phyloP scores from a whole-genome alignment of 2,797 vertebrate species.

The Astyanax mexicanus region DNA sequence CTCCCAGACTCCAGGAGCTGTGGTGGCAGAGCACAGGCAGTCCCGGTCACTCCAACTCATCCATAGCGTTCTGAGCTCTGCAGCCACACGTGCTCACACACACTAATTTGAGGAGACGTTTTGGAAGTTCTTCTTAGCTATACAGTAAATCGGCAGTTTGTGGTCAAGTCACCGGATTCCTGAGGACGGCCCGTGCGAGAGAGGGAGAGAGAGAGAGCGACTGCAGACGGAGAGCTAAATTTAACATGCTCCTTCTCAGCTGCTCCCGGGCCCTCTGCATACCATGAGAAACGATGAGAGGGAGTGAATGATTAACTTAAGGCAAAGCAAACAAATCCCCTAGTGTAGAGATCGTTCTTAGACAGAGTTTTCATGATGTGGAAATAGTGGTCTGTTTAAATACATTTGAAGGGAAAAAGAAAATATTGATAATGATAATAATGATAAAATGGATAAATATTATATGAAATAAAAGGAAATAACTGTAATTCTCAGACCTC shows the following conservation, averaged over 20 bases:
- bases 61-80: background rate
- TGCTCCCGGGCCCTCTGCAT: constrained; percentile 3
- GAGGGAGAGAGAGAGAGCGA: constrained; percentile 16
- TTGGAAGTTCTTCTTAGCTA: constrained; percentile 75
- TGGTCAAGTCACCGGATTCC: constrained; percentile 53
- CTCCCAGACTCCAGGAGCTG: background rate
- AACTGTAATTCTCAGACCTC: background rate
- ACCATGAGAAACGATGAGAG: constrained; percentile 13
- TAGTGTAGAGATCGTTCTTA: background rate
- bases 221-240: constrained; percentile 65
- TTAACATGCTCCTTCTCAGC: constrained; percentile 66
- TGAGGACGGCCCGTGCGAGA: background rate
- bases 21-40: background rate
- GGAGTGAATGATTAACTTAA: constrained; percentile 13
- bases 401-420: too few species aligned
- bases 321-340: background rate
- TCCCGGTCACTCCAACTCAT: background rate
- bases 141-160: constrained; percentile 60
- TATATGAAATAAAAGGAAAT: background rate
- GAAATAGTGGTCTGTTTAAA: background rate
- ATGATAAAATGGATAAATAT: background rate
- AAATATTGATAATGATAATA: too few species aligned
- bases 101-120: constrained; percentile 77
- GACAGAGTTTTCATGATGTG: background rate
- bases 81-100: constrained; percentile 25